Percentiles rank a stretch among this genome's conserved stretches.
Conservation (phyloP, 2,113 vertebrate species). For the Raja brachyura region DNA sequence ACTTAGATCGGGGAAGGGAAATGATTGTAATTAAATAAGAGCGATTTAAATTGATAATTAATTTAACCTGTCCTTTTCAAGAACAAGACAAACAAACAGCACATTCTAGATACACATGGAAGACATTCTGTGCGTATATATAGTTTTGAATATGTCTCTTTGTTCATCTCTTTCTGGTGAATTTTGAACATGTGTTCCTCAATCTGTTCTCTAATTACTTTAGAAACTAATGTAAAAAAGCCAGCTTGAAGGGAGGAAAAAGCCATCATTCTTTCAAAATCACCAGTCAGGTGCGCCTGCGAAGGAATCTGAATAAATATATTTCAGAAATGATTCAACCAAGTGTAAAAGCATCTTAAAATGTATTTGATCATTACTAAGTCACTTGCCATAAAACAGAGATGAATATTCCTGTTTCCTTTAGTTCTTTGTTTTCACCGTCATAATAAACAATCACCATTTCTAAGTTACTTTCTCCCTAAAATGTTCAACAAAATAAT, state of each 20-base stretch:
- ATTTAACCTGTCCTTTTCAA: too few species aligned
- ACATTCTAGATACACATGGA: too few species aligned
- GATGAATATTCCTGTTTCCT: not conserved
- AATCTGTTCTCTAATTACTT: not conserved
- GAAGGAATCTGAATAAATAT: not conserved
- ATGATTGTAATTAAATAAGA: not conserved
- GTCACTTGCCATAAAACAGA: not conserved
- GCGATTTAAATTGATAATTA: not conserved
- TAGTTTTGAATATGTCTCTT: conserved; percentile 1
- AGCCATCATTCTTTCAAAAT: not conserved
- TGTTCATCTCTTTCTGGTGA: not conserved
- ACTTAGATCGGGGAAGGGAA: not conserved
- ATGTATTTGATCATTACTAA: not conserved
- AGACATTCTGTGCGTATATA: too few species aligned
- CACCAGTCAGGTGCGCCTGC: not conserved
- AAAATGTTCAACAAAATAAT: not conserved
- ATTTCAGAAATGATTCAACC: not conserved
- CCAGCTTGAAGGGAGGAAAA: not conserved
- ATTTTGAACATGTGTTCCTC: not conserved
- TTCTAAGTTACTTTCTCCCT: not conserved
- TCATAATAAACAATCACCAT: not conserved
- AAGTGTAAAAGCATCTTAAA: not conserved
- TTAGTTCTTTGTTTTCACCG: not conserved
- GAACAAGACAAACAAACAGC: too few species aligned
- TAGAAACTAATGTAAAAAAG: not conserved